These are phyloP conservation scores for Chionoecetes opilio DNA, from an alignment of 1,140 invertebrate genomes.

Conservation along the genomic window DNA sequence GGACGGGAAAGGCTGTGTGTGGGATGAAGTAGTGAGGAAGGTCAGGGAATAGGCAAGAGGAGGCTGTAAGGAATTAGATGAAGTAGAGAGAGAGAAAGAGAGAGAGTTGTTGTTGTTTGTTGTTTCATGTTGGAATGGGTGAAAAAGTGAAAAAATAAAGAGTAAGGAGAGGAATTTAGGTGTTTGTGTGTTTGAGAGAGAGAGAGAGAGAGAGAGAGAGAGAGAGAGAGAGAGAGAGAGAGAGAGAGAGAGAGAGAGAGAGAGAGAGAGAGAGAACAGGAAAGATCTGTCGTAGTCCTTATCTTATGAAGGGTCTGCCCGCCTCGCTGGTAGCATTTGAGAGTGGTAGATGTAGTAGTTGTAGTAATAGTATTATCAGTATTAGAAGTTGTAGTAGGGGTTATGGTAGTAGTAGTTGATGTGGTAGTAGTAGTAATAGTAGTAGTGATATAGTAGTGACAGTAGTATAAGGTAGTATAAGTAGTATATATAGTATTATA, in stretches of 20 bases:
- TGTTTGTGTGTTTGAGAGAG: too few species aligned
- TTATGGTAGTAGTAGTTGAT: background rate
- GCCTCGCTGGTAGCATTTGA: background rate
- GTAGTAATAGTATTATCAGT: background rate
- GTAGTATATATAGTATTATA: too few species aligned
- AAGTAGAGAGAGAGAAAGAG: background rate
- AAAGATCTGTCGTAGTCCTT: background rate
- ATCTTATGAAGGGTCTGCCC: background rate
- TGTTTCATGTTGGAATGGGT: too few species aligned
- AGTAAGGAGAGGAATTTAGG: background rate
- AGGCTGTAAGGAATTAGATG: too few species aligned
- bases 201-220: too few species aligned
- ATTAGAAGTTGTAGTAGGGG: background rate
- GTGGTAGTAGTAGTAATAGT: too few species aligned
- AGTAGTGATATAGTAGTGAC: too few species aligned
- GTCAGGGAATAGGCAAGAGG: too few species aligned
- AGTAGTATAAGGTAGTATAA: too few species aligned
- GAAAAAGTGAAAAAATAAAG: background rate
- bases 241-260: constrained; percentile 52
- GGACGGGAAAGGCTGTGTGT: too few species aligned
- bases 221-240: constrained; percentile 35
- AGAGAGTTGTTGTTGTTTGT: too few species aligned
- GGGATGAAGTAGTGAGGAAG: background rate
- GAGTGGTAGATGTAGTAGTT: background rate
- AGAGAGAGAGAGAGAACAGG: constrained; percentile 40